phyloP scores from a whole-genome alignment of 2,797 vertebrate species.

The Sebastes hubbsi region DNA sequence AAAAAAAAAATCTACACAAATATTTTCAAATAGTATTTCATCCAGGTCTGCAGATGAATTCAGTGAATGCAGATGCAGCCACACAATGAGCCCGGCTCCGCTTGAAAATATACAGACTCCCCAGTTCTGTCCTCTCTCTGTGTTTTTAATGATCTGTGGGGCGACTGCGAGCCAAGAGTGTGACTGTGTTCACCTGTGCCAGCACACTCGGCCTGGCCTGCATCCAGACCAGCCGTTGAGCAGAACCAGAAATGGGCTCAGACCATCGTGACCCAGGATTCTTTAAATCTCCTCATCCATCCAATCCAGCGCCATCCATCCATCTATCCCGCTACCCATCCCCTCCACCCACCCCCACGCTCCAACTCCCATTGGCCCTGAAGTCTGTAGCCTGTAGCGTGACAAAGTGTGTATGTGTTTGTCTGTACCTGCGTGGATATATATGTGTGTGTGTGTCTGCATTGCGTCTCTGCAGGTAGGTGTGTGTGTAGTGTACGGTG shows the following conservation, averaged over 20 bases:
- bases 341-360: constrained; percentile 64
- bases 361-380: constrained; percentile 66
- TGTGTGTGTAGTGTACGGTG: constrained; percentile 46
- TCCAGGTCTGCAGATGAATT: constrained; percentile 54
- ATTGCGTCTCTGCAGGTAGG: constrained; percentile 40
- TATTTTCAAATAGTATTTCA: constrained; percentile 55
- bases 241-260: constrained; percentile 63
- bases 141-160: constrained; percentile 60
- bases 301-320: constrained; percentile 53
- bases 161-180: constrained; percentile 47
- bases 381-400: constrained; percentile 66
- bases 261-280: constrained; percentile 30
- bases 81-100: constrained; percentile 49
- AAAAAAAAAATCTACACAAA: constrained; percentile 28
- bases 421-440: constrained; percentile 25
- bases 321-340: constrained; percentile 48
- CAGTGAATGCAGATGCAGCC: constrained; percentile 57
- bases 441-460: constrained; percentile 14
- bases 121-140: constrained; percentile 48
- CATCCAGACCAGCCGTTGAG: constrained; percentile 60
- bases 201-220: constrained; percentile 57
- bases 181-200: constrained; percentile 73
- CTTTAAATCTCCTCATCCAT: constrained; percentile 52
- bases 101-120: constrained; percentile 59
- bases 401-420: constrained; percentile 59